These are phyloP conservation scores for Pseudococcus longispinus DNA, from an alignment of 2,888 invertebrate species.

Conservation along the genomic window DNA sequence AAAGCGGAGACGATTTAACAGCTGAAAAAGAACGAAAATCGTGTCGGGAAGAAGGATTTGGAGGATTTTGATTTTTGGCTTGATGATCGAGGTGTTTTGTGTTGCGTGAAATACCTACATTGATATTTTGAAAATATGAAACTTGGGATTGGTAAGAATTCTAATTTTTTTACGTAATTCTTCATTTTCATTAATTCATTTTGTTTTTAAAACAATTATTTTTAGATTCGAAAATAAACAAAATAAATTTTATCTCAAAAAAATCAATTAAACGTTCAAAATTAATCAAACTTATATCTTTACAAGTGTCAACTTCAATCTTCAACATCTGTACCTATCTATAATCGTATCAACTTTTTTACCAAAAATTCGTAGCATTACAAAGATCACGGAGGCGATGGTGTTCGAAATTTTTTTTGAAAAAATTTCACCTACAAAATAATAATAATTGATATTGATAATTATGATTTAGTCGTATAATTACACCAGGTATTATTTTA, in stretches of 20 bases:
- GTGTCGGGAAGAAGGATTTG: background rate
- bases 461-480: background rate
- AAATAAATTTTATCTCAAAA: background rate
- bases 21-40: background rate
- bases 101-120: background rate
- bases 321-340: background rate
- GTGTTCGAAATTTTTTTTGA: background rate
- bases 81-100: background rate
- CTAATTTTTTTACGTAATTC: background rate
- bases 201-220: background rate
- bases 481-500: background rate
- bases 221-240: background rate
- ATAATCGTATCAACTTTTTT: background rate
- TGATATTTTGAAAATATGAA: background rate
- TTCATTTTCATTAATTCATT: no score
- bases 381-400: background rate
- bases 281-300: background rate
- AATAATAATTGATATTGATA: background rate
- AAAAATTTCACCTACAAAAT: slow-evolving; percentile 23
- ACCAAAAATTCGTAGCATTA: background rate
- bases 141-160: background rate
- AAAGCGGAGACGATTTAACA: background rate
- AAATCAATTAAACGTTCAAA: background rate
- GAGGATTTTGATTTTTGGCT: background rate
- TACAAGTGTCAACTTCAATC: background rate